Evolutionary conservation across 2,113 vertebrate species (phyloP), one percentile per base, ranked within the genome.

Genomic region (Carettochelys insculpta): DNA sequence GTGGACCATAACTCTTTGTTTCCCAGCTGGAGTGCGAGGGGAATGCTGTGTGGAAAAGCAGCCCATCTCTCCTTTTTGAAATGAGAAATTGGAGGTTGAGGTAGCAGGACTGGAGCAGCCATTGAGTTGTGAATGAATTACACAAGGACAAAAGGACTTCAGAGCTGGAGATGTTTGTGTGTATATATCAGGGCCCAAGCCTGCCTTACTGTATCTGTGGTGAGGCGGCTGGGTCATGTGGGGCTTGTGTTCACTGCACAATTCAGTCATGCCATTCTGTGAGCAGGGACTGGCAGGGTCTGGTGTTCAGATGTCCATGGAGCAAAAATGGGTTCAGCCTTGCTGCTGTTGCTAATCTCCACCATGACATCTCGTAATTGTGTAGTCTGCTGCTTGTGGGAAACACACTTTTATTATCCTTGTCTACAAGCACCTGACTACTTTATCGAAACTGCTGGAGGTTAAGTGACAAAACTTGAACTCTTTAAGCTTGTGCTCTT

Each of bases 311-410:
- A 84, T 91, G 83, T 86, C 82, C 27, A 75, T 82, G 80, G 4
- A 16, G 86, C 82, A 89, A 68, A 96, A 94, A 77, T 14, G 78
- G n/a, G 92, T 93, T 96, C 85, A 50, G 91, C 75, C 94, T 90
- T 89, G 89, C 82, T 87, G 76, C 71, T 84, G 82, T 77, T 92
- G 92, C 92, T 94, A 80, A 96, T 96, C 92, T 92, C 79, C 91
- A 54, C 81, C 94, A 91, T 1, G 0, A 85, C 93, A 86, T 0
- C 43, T 87, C 27, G 38, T 83, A 90, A 76, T 79, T 86, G 87
- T 48, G 0, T 89, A 0, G 4, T 77, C 87, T 90, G 80, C 95
- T 91, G 85, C 93, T 87, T 90, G 52, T 90, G 93, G 65, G 83
- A 93, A 91, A 43, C 1, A 73, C 68, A 71, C 29, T 79, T 85